A percentile compares a stretch with the other conserved stretches of the same genome.
phyloP scores from a whole-genome alignment of 1,140 invertebrate species.

The Pissodes strobi region DNA sequence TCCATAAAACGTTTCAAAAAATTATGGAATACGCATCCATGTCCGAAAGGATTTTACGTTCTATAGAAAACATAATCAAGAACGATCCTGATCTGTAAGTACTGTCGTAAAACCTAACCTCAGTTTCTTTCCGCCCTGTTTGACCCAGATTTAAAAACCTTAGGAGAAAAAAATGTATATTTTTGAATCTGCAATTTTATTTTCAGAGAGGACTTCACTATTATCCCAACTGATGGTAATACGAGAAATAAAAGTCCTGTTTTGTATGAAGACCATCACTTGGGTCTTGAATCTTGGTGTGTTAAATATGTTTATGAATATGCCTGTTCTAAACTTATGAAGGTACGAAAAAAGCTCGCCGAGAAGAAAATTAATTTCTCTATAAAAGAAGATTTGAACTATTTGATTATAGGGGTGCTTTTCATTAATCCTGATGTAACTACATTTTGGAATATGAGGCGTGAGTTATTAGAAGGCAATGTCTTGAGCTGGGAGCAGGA shows the following conservation, averaged over 20 bases:
- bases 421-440: constrained; percentile 83
- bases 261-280: constrained; percentile 75
- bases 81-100: constrained; percentile 77
- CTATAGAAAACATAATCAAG: constrained; percentile 72
- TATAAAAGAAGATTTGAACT: constrained; percentile 61
- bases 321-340: constrained; percentile 68
- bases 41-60: constrained; percentile 78
- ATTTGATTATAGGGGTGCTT: constrained; percentile 73
- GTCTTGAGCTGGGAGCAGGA: constrained; percentile 69
- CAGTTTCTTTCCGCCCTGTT: not conserved
- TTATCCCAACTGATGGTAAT: constrained; percentile 77
- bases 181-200: no score
- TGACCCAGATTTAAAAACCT: not conserved
- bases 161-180: no score
- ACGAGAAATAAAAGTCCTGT: constrained; percentile 86
- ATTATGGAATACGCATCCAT: constrained; percentile 53
- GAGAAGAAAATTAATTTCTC: constrained; percentile 56
- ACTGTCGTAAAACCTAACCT: constrained; percentile 17
- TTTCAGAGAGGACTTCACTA: constrained; percentile 84
- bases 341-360: constrained; percentile 57
- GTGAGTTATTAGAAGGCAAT: constrained; percentile 70
- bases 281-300: constrained; percentile 92
- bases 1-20: no score
- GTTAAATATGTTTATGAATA: constrained; percentile 82
- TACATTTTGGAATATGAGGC: constrained; percentile 86